Evolutionary conservation across 2,888 invertebrate genomes (phyloP).

Genomic region (Eucriotettix oculatus): DNA sequence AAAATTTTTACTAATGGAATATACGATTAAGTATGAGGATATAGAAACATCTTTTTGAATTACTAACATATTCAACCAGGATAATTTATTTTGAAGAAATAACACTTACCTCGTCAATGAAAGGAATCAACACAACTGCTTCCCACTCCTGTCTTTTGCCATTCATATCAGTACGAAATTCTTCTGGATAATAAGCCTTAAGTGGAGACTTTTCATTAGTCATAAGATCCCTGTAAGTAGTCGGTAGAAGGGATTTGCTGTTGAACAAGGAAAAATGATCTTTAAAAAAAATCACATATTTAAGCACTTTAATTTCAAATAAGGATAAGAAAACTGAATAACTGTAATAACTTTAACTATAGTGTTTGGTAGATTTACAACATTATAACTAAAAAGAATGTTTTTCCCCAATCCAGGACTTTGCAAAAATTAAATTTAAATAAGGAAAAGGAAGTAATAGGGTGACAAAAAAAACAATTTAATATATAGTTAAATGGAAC

Average conservation of each 20-base stretch:
- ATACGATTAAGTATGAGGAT: no score
- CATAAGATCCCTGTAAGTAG: slow-evolving; percentile 64
- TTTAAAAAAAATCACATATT: neutral
- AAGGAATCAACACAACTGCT: slow-evolving; percentile 83
- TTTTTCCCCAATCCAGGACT: no score
- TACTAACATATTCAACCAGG: no score
- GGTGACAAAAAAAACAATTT: no score
- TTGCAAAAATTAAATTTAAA: no score
- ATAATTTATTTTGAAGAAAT: neutral
- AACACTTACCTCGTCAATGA: slow-evolving; percentile 63
- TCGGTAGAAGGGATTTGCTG: slow-evolving; percentile 56
- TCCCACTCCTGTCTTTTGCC: slow-evolving; percentile 96
- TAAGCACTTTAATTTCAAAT: neutral
- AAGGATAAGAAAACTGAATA: neutral
- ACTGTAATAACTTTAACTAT: no score
- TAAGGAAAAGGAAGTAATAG: no score
- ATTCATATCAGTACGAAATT: slow-evolving; percentile 88
- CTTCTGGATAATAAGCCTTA: slow-evolving; percentile 73
- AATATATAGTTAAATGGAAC: no score
- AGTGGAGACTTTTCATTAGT: slow-evolving; percentile 62
- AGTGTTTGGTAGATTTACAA: no score
- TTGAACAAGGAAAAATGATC: slow-evolving; percentile 2
- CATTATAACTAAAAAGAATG: no score
- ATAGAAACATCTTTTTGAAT: no score
- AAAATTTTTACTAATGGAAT: no score